Percentiles rank a stretch among this genome's conserved stretches.
These are phyloP conservation scores for Carlito syrichta DNA, from an alignment of 2,113 vertebrate species.

Conservation along the genomic window DNA sequence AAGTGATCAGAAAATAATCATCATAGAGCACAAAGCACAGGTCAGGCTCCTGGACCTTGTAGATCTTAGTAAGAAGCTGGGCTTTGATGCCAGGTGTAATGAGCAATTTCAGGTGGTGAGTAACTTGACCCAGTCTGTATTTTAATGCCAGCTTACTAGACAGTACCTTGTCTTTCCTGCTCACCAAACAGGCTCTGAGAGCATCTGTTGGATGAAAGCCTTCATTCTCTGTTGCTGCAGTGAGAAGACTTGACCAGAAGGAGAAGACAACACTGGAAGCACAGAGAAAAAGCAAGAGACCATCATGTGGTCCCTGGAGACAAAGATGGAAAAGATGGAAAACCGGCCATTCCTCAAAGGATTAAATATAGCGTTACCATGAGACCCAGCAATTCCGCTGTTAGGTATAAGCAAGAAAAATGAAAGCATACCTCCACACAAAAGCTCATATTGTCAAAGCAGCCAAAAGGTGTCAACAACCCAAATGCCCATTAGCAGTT, in stretches of 20 bases:
- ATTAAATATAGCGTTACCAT: not conserved
- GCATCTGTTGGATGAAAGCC: not conserved
- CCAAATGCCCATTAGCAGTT: no score
- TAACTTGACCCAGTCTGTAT: no score
- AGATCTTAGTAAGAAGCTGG: not conserved
- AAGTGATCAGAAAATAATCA: not conserved
- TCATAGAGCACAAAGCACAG: accelerated
- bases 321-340: not conserved
- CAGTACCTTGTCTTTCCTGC: not conserved
- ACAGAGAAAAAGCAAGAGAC: not conserved
- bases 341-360: not conserved
- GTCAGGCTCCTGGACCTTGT: no score
- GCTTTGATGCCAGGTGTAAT: not conserved
- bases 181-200: not conserved
- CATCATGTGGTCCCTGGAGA: no score
- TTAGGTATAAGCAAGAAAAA: not conserved
- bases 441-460: not conserved
- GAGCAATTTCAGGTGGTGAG: not conserved
- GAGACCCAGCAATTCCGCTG: not conserved
- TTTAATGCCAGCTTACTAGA: not conserved
- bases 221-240: not conserved
- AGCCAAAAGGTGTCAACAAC: not conserved
- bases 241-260: not conserved
- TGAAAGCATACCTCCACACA: not conserved
- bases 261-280: accelerated